Evolutionary conservation across 1,140 invertebrate genomes (phyloP).

Genomic region (Ephestia elutella): DNA sequence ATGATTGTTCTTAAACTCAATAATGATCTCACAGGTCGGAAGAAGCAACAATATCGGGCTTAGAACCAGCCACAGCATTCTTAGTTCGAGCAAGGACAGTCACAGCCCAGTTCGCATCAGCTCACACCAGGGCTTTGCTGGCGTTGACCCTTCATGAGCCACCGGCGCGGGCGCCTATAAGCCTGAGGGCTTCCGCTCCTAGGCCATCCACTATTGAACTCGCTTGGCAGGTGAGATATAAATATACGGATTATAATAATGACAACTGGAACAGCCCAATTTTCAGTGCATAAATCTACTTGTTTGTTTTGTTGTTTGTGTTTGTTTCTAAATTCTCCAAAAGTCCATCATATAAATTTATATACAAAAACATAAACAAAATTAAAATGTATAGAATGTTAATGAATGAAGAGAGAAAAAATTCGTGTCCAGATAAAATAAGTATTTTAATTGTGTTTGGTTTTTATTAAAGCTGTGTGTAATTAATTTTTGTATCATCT

Average conservation of each 20-base stretch:
- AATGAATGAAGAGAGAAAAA: too few relatives aligned
- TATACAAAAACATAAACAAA: too few relatives aligned
- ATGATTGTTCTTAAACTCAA: not conserved
- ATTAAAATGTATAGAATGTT: too few relatives aligned
- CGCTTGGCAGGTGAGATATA: conserved; percentile 55
- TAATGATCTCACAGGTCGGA: conserved; percentile 40
- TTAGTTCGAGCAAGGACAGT: conserved; percentile 77
- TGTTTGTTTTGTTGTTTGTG: too few relatives aligned
- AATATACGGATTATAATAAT: too few relatives aligned
- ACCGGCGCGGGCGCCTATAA: conserved; percentile 49
- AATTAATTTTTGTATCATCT: not conserved
- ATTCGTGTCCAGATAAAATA: too few relatives aligned
- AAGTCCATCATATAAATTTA: too few relatives aligned
- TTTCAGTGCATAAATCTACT: too few relatives aligned
- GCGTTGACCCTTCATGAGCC: conserved; percentile 61
- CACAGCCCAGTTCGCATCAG: conserved; percentile 61
- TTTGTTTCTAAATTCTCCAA: too few relatives aligned
- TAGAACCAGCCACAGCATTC: conserved; percentile 87
- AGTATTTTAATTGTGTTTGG: too few relatives aligned
- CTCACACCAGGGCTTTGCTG: conserved; percentile 54
- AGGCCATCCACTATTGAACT: conserved; percentile 52
- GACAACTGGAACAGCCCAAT: too few relatives aligned
- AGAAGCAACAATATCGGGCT: conserved; percentile 72
- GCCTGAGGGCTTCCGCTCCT: conserved; percentile 50
- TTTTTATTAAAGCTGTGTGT: not conserved